A percentile compares a stretch with the other conserved stretches of the same genome.
Evolutionary conservation across 1,140 invertebrate genomes (phyloP).

Genomic region (Zaprionus camerounensis): DNA sequence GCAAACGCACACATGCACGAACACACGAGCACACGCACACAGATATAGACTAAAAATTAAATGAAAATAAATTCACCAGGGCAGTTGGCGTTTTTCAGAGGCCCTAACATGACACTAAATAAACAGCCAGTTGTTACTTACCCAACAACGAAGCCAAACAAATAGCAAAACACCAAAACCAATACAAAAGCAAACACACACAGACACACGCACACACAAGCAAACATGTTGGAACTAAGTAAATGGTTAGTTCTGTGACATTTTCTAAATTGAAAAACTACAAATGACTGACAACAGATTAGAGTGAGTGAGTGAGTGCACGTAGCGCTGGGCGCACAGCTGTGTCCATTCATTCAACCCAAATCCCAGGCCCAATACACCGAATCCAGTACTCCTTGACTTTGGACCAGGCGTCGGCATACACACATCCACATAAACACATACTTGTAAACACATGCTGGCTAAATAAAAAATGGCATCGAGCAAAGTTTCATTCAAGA

Average conservation of each 20-base stretch:
- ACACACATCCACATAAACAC: slow-evolving; percentile 15
- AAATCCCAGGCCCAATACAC: slow-evolving; percentile 33
- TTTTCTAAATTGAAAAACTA: slow-evolving; percentile 82
- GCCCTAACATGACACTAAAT: slow-evolving; percentile 77
- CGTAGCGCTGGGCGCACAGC: slow-evolving; percentile 56
- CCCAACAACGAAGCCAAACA: slow-evolving; percentile 77
- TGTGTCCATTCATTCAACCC: slow-evolving; percentile 54
- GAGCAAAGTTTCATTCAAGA: slow-evolving; percentile 54
- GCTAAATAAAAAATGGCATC: slow-evolving; percentile 30
- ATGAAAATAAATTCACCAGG: slow-evolving; percentile 65
- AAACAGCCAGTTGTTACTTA: slow-evolving; percentile 80
- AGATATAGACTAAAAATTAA: slow-evolving; percentile 54
- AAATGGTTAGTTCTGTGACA: slow-evolving; percentile 82
- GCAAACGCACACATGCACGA: slow-evolving; percentile 12
- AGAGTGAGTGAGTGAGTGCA: slow-evolving; percentile 55
- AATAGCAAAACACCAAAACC: slow-evolving; percentile 65
- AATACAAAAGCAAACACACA: slow-evolving; percentile 65
- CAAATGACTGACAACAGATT: slow-evolving; percentile 81
- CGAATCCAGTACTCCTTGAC: slow-evolving; percentile 42
- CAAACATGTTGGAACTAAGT: slow-evolving; percentile 46
- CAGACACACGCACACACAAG: slow-evolving; percentile 30
- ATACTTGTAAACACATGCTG: slow-evolving; percentile 14
- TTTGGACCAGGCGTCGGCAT: slow-evolving; percentile 34
- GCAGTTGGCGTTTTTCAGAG: slow-evolving; percentile 24
- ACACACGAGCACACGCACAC: slow-evolving; percentile 1